Evolutionary conservation across 2,113 vertebrate species (phyloP).

Genomic region (Apodemus speciosus): DNA sequence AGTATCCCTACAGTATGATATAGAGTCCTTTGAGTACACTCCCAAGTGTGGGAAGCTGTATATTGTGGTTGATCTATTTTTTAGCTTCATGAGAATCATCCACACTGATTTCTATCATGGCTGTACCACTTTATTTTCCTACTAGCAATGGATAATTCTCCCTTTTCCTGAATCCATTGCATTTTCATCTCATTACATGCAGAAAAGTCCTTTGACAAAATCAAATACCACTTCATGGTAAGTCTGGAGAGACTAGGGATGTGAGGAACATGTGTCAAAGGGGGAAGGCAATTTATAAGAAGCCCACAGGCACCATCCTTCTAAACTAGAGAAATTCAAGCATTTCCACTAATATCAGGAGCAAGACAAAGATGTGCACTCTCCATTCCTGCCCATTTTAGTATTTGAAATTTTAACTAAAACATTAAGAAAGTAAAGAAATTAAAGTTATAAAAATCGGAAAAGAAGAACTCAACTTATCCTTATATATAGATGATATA

Average conservation of each 20-base stretch:
- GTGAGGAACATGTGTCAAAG: not conserved
- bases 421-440: not conserved
- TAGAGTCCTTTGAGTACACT: not conserved
- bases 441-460: not conserved
- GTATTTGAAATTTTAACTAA: not conserved
- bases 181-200: not conserved
- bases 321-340: not conserved
- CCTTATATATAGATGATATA: not conserved
- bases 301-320: not conserved
- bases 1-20: not conserved
- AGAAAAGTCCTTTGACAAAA: not conserved
- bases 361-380: not conserved
- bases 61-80: not conserved
- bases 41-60: not conserved
- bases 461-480: not conserved
- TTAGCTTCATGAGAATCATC: not conserved
- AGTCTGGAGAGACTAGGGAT: not conserved
- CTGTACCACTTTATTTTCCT: not conserved
- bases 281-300: not conserved
- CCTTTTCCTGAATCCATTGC: not conserved
- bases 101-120: not conserved
- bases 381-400: not conserved
- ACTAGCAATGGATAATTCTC: not conserved
- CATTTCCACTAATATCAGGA: not conserved
- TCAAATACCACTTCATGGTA: not conserved